phyloP scores from a whole-genome alignment of 2,888 invertebrate genomes.

The Ophion costatus region DNA sequence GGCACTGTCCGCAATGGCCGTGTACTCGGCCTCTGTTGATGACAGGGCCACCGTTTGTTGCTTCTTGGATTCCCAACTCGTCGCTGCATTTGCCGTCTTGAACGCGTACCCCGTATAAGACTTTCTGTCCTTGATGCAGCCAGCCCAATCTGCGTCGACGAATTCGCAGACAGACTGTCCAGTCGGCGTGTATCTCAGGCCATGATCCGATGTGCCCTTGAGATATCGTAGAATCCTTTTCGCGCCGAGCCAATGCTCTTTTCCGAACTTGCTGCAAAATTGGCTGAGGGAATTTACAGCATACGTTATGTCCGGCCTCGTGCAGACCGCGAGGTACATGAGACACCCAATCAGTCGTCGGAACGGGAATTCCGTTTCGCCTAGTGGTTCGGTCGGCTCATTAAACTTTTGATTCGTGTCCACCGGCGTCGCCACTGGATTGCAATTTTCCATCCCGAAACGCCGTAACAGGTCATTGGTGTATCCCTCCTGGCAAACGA shows the following conservation, averaged over 20 bases:
- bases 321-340: slow-evolving; percentile 6
- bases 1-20: slow-evolving; percentile 53
- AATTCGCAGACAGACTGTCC: background rate
- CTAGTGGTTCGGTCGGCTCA: background rate
- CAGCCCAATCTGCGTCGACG: slow-evolving; percentile 23
- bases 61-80: slow-evolving; percentile 61
- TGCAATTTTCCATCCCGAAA: background rate
- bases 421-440: slow-evolving; percentile 11
- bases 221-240: slow-evolving; percentile 28
- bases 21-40: slow-evolving; percentile 60
- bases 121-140: slow-evolving; percentile 38
- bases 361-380: background rate
- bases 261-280: background rate
- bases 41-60: slow-evolving; percentile 58
- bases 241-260: slow-evolving; percentile 4
- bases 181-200: background rate
- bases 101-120: slow-evolving; percentile 63
- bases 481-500: background rate
- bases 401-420: background rate
- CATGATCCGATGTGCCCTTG: background rate
- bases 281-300: background rate
- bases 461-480: background rate
- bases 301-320: slow-evolving; percentile 25
- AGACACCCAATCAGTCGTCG: background rate
- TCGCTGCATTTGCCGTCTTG: slow-evolving; percentile 33